Conservation (phyloP, 2,113 vertebrate genomes). For the Labeo catla region DNA sequence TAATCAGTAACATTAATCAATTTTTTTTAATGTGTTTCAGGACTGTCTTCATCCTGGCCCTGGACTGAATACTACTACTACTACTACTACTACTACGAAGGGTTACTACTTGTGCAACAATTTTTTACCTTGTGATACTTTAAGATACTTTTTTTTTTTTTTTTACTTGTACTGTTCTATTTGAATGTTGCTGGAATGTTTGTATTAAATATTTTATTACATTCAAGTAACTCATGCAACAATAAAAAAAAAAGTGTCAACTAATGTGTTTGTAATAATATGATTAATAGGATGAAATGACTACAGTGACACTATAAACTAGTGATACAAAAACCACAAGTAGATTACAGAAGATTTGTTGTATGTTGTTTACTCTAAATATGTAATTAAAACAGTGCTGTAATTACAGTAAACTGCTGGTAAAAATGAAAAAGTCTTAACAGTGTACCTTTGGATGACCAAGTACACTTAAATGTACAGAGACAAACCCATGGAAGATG, state of each 20-base stretch:
- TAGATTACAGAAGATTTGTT: not conserved
- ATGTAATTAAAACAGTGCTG: not conserved
- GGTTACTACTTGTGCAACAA: not conserved
- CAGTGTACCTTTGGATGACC: not conserved
- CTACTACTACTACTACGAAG: not conserved
- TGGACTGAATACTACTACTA: not conserved
- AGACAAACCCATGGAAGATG: not conserved
- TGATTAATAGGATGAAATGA: not conserved
- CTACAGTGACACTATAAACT: not conserved
- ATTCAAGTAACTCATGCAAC: slow-evolving; percentile 7
- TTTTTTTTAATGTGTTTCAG: not conserved
- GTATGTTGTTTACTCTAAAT: not conserved
- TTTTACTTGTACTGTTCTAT: not conserved
- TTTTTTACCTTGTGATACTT: not conserved
- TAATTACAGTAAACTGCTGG: not conserved
- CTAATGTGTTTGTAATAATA: not conserved
- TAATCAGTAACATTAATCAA: not conserved
- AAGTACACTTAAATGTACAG: not conserved
- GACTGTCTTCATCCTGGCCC: not conserved
- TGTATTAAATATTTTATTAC: slow-evolving; percentile 13
- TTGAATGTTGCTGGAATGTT: slow-evolving; percentile 20
- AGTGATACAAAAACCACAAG: not conserved
- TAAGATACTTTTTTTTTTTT: not conserved
- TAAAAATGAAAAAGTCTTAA: not conserved
- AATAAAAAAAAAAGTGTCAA: not conserved